phyloP scores from a whole-genome alignment of 1,140 invertebrate species.

The Brachionus koreanus region DNA sequence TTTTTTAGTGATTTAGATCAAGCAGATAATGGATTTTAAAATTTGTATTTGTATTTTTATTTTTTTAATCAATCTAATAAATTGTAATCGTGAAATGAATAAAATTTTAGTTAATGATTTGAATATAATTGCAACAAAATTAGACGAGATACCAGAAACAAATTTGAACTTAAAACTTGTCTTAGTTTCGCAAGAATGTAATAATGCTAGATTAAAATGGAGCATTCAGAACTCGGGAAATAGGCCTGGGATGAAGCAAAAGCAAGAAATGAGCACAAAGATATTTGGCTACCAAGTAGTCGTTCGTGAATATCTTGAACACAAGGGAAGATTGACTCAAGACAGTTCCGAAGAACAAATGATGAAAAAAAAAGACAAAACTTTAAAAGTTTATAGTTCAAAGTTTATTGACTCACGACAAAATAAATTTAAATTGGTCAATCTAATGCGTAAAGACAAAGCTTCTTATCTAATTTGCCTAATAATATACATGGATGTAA shows the following conservation, averaged over 20 bases:
- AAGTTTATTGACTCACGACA: slow-evolving; percentile 35
- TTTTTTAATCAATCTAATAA: not conserved
- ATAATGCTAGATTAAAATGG: slow-evolving; percentile 9
- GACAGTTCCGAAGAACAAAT: not conserved
- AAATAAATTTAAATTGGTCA: slow-evolving; percentile 43
- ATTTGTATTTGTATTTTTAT: not conserved
- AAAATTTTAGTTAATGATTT: slow-evolving; percentile 28
- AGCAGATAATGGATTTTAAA: not conserved
- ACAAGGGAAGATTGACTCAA: not conserved
- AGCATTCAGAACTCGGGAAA: not conserved
- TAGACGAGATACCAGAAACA: slow-evolving; percentile 42
- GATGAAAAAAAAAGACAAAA: slow-evolving; percentile 25
- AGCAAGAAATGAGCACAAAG: not conserved
- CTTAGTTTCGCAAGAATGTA: slow-evolving; percentile 9
- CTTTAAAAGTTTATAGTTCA: slow-evolving; percentile 26
- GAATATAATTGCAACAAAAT: slow-evolving; percentile 37
- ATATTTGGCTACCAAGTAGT: slow-evolving; percentile 42
- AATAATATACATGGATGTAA: slow-evolving; percentile 43
- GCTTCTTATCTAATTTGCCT: slow-evolving; percentile 33
- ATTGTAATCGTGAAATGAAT: slow-evolving; percentile 9
- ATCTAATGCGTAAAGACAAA: slow-evolving; percentile 17
- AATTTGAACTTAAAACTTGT: slow-evolving; percentile 42
- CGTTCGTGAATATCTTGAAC: slow-evolving; percentile 32
- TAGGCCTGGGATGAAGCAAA: not conserved
- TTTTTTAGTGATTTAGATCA: not conserved